phyloP scores from a whole-genome alignment of 2,797 vertebrate genomes.

The Xenentodon cancila region DNA sequence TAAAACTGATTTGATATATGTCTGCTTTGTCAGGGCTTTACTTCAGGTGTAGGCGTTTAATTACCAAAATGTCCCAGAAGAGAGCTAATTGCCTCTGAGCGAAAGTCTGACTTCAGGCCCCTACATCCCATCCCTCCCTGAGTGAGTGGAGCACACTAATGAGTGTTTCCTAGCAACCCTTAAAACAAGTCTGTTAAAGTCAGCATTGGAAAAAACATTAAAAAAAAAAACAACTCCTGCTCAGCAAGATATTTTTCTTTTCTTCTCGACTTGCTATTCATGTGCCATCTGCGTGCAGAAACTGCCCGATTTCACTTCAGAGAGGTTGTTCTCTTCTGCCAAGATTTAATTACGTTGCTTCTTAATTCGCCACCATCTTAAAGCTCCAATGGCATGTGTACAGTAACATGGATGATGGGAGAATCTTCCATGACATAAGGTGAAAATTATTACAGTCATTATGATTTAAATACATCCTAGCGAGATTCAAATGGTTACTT shows the following conservation, averaged over 20 bases:
- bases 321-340: constrained; percentile 59
- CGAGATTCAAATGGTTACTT: no score
- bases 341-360: constrained; percentile 53
- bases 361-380: constrained; percentile 58
- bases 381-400: constrained; percentile 29
- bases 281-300: constrained; percentile 66
- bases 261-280: constrained; percentile 72
- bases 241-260: constrained; percentile 59
- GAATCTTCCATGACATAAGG: constrained; percentile 1
- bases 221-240: constrained; percentile 32
- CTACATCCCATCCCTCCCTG: constrained; percentile 45
- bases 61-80: constrained; percentile 28
- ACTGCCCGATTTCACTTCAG: constrained; percentile 57
- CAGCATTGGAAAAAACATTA: constrained; percentile 49
- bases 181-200: constrained; percentile 76
- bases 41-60: constrained; percentile 18
- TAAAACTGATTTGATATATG: no score
- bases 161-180: constrained; percentile 80
- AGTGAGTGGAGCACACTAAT: constrained; percentile 61
- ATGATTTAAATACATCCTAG: no score
- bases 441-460: background rate
- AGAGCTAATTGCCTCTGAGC: constrained; percentile 46
- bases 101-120: constrained; percentile 49
- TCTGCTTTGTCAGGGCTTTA: background rate
- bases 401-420: constrained; percentile 18